Evolutionary conservation across 2,888 invertebrate species (phyloP).

Genomic region (Itoplectis maculator): DNA sequence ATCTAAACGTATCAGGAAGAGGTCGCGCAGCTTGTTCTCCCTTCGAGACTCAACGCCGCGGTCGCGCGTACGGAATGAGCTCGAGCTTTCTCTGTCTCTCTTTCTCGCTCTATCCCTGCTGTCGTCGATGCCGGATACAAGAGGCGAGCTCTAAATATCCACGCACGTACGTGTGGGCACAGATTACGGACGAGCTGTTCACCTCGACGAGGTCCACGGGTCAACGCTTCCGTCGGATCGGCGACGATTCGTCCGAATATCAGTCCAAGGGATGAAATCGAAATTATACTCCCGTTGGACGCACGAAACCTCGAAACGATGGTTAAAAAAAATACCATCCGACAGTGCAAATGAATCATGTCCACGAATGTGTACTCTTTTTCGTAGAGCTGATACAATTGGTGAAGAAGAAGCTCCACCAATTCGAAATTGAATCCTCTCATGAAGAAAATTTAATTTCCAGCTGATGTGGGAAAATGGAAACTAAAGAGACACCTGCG

Average conservation of each 20-base stretch:
- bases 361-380: too few relatives aligned
- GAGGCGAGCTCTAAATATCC: neutral
- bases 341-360: too few relatives aligned
- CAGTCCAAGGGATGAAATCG: neutral
- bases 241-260: conserved; percentile 25
- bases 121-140: conserved; percentile 18
- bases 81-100: neutral
- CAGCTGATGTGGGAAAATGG: too few relatives aligned
- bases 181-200: neutral
- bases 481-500: too few relatives aligned
- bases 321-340: too few relatives aligned
- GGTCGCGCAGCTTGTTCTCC: conserved; percentile 51
- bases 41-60: conserved; percentile 3
- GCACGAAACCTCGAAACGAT: too few relatives aligned
- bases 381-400: too few relatives aligned
- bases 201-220: neutral
- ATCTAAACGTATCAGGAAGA: conserved; percentile 70
- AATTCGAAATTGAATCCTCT: too few relatives aligned
- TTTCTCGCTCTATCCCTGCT: neutral
- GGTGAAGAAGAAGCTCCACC: too few relatives aligned
- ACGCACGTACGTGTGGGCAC: neutral
- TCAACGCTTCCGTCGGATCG: conserved; percentile 30
- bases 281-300: too few relatives aligned
- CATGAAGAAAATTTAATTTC: too few relatives aligned
- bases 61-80: conserved; percentile 8